Percentiles rank a stretch among this genome's conserved stretches.
phyloP scores from a whole-genome alignment of 2,113 vertebrate species.

The Galbula dea region DNA sequence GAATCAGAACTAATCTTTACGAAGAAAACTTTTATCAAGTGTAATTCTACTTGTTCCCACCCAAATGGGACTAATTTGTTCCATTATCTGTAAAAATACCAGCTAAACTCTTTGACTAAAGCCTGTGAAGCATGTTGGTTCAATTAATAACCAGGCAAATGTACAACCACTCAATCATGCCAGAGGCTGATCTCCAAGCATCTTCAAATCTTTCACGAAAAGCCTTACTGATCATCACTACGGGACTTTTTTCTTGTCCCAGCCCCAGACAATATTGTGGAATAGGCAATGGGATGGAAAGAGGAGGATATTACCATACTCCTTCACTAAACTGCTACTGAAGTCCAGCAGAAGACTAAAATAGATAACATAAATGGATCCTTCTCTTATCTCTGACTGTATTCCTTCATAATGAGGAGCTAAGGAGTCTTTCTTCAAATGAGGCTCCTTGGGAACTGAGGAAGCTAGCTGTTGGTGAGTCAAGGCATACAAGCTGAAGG shows the following conservation, averaged over 20 bases:
- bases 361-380: neutral
- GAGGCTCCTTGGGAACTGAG: neutral
- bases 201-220: neutral
- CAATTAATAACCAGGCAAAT: conserved; percentile 18
- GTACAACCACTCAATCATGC: neutral
- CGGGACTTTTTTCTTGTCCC: neutral
- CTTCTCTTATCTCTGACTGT: neutral
- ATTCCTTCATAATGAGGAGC: neutral
- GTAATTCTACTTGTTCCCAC: conserved; percentile 10
- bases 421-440: neutral
- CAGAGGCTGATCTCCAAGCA: neutral
- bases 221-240: neutral
- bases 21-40: conserved; percentile 29
- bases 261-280: neutral
- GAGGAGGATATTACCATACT: neutral
- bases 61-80: conserved; percentile 20
- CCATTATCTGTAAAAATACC: conserved; percentile 33
- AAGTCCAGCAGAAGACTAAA: neutral
- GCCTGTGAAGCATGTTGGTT: neutral
- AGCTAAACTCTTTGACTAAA: neutral
- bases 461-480: neutral
- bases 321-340: neutral
- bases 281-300: neutral
- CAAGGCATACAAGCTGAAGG: neutral
- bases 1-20: conserved; percentile 30